Base-by-base conservation (phyloP, 2,113 vertebrate species). In the Melanostigma gelatinosum region DNA sequence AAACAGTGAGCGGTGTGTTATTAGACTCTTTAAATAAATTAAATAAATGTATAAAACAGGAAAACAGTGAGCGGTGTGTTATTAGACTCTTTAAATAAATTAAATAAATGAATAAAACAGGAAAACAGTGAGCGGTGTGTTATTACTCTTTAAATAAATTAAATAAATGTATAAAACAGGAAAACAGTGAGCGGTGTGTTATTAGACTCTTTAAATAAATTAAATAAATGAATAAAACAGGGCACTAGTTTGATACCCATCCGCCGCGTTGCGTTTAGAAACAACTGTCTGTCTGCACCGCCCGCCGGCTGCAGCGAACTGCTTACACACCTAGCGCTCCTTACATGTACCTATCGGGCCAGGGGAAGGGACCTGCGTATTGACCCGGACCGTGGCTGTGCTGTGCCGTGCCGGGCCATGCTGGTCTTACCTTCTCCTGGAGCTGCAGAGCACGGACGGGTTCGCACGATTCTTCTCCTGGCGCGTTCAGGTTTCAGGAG, bases 401-500 rank as follows among this genome's bases (percentile, higher is more conserved):
- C 15, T 54, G 32, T 9, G 0, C 61, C 12, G 70, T 1, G 0
- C 16, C 18, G 1, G 10, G 0, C 32, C 29, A 29, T 0, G 18
- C 64, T 3, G 32, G 40, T 15, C 87, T 87, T 89, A 93, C 89
- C 90, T 90, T 72, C 36, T 24, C 34, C 27, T n/a, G 80, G 27
- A 24, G 36, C 60, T 3, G 40, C 54, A 13, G 34, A 40, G 48
- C 48, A 6, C 34, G 64, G 74, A 40, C 54, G 16, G 82, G 48
- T 66, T 70, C 27, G 4, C 38, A 24, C 75, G 46, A 64, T 48
- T 85, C 52, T 82, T 72, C 68, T 82, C 6, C 40, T 48, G 48
- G 27, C 82, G 83, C 84, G 82, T 74, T 87, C 64, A 18, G 67
- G 69, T 77, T 77, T 73, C 79, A 40, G 57, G 13, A 36, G 29